phyloP scores from a whole-genome alignment of 2,113 vertebrate species.

The Gnathonemus echidnorhynchus region DNA sequence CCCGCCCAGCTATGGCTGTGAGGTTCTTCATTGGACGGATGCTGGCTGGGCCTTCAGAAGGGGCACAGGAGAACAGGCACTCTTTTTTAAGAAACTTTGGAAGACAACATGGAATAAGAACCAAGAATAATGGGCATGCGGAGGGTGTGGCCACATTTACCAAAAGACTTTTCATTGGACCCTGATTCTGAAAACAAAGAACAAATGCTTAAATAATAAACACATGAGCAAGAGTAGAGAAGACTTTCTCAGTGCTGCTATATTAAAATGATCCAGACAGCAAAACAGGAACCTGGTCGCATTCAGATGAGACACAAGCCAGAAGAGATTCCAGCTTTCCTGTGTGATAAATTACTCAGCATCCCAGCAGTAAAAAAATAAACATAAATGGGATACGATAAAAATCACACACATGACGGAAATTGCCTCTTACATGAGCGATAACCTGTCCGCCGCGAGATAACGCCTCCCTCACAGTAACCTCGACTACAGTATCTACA shows the following conservation, averaged over 20 bases:
- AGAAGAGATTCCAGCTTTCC: constrained; percentile 14
- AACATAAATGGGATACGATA: background rate
- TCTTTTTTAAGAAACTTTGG: constrained; percentile 58
- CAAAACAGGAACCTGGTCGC: background rate
- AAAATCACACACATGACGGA: background rate
- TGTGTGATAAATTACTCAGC: constrained; percentile 39
- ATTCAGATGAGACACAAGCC: background rate
- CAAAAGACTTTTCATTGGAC: background rate
- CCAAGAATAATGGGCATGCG: background rate
- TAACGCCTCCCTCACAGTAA: background rate
- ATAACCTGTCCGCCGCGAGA: background rate
- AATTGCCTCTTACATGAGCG: background rate
- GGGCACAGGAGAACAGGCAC: constrained; percentile 46
- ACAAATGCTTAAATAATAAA: background rate
- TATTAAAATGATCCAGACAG: background rate
- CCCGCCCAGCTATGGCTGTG: constrained; percentile 90
- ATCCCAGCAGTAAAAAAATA: constrained; percentile 16
- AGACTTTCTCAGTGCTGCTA: background rate
- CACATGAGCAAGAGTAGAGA: background rate
- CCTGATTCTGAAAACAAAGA: background rate
- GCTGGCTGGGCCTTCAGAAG: constrained; percentile 79
- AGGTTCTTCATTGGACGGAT: constrained; percentile 98
- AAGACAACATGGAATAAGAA: constrained; percentile 12
- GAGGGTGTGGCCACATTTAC: constrained; percentile 11
- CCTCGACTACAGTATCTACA: background rate